Evolutionary conservation across 2,797 vertebrate species (phyloP).

Genomic region (Phrynocephalus forsythii): DNA sequence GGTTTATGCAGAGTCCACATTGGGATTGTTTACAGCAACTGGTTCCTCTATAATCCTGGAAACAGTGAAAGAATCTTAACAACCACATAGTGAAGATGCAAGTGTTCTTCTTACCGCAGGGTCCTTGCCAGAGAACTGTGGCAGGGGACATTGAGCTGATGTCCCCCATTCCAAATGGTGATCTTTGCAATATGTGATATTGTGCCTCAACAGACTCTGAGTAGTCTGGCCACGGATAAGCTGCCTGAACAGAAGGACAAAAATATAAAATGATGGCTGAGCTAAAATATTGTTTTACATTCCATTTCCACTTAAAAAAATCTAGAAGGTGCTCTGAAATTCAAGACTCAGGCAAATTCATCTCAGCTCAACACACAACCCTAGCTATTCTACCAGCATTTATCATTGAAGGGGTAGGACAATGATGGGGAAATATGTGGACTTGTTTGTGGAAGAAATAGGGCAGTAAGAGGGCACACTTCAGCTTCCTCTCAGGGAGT

Average conservation of each 20-base stretch:
- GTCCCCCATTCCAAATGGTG: slow-evolving; percentile 78
- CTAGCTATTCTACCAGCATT: neutral
- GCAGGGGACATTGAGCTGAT: slow-evolving; percentile 72
- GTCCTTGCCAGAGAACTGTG: slow-evolving; percentile 82
- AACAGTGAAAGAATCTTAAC: neutral
- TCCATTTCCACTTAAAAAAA: neutral
- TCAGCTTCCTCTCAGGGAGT: neutral
- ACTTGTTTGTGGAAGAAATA: neutral
- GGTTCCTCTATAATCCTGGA: neutral
- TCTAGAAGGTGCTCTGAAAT: neutral
- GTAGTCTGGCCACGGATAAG: slow-evolving; percentile 81
- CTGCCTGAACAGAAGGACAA: slow-evolving; percentile 69
- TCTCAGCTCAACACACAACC: neutral
- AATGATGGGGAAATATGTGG: neutral
- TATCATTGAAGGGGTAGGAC: neutral
- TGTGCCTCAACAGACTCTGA: slow-evolving; percentile 79
- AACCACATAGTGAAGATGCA: neutral
- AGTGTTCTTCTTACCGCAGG: slow-evolving; percentile 78
- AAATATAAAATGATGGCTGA: neutral
- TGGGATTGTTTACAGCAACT: neutral
- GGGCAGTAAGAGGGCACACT: too few relatives aligned
- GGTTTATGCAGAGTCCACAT: neutral
- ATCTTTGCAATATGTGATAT: slow-evolving; percentile 79
- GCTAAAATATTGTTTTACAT: neutral
- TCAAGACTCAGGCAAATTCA: neutral